Evolutionary conservation across 2,797 vertebrate genomes (phyloP).

Genomic region (Myripristis jacobus): DNA sequence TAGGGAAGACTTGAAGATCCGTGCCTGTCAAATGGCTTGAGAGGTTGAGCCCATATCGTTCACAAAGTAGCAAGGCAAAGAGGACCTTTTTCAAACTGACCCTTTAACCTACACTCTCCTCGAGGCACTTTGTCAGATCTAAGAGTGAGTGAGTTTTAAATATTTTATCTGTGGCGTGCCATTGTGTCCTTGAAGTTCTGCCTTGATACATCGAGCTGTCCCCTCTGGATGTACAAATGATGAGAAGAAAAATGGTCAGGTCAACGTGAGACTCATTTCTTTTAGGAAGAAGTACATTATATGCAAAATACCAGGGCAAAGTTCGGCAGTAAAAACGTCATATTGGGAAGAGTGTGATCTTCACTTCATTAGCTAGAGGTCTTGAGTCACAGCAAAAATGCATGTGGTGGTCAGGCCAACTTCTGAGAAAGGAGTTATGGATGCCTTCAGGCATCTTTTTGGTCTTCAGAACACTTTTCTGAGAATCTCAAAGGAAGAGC

Average conservation of each 20-base stretch:
- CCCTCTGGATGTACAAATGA: background rate
- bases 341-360: constrained; percentile 6
- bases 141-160: constrained; percentile 10
- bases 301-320: background rate
- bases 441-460: constrained; percentile 33
- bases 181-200: constrained; percentile 5
- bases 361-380: constrained; percentile 17
- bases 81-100: constrained; percentile 17
- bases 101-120: constrained; percentile 3
- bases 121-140: constrained; percentile 18
- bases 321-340: constrained; percentile 4
- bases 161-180: background rate
- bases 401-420: constrained; percentile 11
- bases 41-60: constrained; percentile 14
- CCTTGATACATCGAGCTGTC: background rate
- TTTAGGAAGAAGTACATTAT: background rate
- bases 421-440: constrained; percentile 20
- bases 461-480: constrained; percentile 22
- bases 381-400: constrained; percentile 31
- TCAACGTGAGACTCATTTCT: constrained; percentile 4
- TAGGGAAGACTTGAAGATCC: constrained; percentile 2
- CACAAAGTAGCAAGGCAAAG: background rate
- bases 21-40: constrained; percentile 20
- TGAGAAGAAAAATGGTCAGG: background rate
- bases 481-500: constrained; percentile 43